Evolutionary conservation across 1,140 invertebrate genomes (phyloP), one percentile per base, ranked within the genome.

Genomic region (Drosophila tristis): DNA sequence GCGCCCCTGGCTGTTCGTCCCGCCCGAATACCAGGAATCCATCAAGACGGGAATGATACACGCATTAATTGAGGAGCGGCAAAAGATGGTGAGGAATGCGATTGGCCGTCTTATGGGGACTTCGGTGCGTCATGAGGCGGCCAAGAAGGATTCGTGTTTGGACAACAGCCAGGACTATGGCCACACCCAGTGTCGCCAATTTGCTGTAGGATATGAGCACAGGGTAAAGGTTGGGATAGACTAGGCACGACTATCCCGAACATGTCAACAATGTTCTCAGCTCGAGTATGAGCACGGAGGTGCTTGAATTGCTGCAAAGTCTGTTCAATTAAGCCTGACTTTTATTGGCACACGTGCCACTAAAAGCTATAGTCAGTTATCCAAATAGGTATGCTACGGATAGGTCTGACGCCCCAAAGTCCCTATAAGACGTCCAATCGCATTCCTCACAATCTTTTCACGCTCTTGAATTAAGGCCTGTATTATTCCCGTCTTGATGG

Each of bases 71-170:
- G 91, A 92, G 31, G 95, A 96, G 87, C 92, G 92, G 60, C 94
- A 95, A 61, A 95, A 94, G 77, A 91, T 86, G 43, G 95, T 96
- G 2, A 94, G 94, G 76, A 95, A 94, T 90, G 89, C 94, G 3
- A 94, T 96, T 63, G 94, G 94, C 9, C 94, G 95, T 78, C 92
- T 96, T 53, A 93, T 95, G 72, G 96, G 95, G 15, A 93, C 94
- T 2, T 93, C 96, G 56, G 93, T 95, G 16, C 96, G 95, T 68
- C 95, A 96, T 92, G 96, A 97, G 91, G 92, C 70, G 26, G 74
- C 96, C 54, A 93, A 94, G 11, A 93, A 93, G 3, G 94, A 81
- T 31, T 79, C 90, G 8, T 97, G 96, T 96, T 63, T 87, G 58
- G 94, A 94, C 8, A 95, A 96, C 65, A 4, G 85, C 84, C 6